Base-by-base conservation (phyloP, 2,888 invertebrate species). In the Drosophila fungiperda region DNA sequence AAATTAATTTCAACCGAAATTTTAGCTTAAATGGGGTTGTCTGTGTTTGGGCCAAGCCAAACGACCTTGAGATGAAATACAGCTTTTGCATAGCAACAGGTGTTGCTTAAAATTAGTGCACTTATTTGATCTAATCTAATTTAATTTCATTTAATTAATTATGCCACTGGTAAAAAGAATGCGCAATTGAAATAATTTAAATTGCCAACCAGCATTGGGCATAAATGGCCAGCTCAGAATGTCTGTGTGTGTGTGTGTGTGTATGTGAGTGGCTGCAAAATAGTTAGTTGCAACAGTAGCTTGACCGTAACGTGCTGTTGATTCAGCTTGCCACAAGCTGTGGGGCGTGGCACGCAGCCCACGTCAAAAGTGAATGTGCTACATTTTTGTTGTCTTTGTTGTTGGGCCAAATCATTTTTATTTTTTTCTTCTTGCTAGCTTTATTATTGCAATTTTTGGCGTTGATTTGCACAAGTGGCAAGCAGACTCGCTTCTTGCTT, bases 361-460 rank as follows among this genome's bases (percentile, higher is more conserved):
- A 79, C 80, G 68, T 74, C 88, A 85, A 85, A 87, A 90, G 87
- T 89, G 87, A 87, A 87, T 87, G 87, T 87, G 87, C 89, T 67
- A 68, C 82, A 72, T 53, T 63, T 49, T 40, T 26, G 53, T 20
- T 67, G 67, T 61, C 66, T 67, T 40, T 48, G 62, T 33, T 61
- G 48, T 40, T 29, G 53, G 7, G 52, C 35, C 80, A 79, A 84
- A 79, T 87, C 68, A 84, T 83, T 83, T 73, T 49, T 23, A 36
- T 7, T 35, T 54, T 54, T 53, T 15, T 32, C 11, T 20, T 17
- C 7, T 12, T 67, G 68, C 78, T 71, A 83, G 68, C 75, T 81
- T 81, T 83, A 83, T 88, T 83, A 75, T 83, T 89, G 84, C 85
- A 82, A 83, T 83, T 73, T 68, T 67, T 53, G 60, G 68, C 64